Conservation (phyloP, 2,888 invertebrate species). For the Euplagia quadripunctaria region DNA sequence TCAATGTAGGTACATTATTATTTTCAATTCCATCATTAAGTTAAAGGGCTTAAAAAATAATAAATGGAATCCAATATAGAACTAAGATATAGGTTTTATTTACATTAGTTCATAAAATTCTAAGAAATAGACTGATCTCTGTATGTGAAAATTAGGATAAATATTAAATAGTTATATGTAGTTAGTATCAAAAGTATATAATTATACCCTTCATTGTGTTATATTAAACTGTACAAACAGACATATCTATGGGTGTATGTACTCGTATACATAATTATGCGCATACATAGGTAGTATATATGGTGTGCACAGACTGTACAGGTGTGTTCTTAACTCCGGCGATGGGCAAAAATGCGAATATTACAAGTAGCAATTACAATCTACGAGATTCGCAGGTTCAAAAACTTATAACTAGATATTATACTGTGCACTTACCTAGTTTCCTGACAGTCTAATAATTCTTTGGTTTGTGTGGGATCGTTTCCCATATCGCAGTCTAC, state of each 20-base stretch:
- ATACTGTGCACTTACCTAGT: slow-evolving; percentile 81
- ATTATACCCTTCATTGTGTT: neutral
- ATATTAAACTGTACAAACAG: neutral
- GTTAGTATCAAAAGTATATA: too few species aligned
- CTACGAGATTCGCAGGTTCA: neutral
- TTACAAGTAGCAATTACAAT: neutral
- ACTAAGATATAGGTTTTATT: too few species aligned
- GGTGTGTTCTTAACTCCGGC: neutral
- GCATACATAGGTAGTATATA: neutral
- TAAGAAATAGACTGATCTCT: too few species aligned
- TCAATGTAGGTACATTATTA: too few species aligned
- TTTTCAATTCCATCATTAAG: too few species aligned
- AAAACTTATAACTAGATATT: neutral
- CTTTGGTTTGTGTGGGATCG: slow-evolving; percentile 96
- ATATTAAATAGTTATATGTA: too few species aligned
- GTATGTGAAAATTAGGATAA: too few species aligned
- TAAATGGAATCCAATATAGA: too few species aligned
- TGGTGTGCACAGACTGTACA: neutral
- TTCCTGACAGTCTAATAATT: slow-evolving; percentile 94
- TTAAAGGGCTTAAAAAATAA: too few species aligned
- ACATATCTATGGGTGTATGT: neutral
- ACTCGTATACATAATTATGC: neutral
- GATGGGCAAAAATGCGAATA: neutral
- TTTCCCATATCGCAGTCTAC: slow-evolving; percentile 98
- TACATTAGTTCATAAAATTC: too few species aligned